These are phyloP conservation scores for Drosophila cognata DNA, from an alignment of 2,888 invertebrate species.

Conservation along the genomic window DNA sequence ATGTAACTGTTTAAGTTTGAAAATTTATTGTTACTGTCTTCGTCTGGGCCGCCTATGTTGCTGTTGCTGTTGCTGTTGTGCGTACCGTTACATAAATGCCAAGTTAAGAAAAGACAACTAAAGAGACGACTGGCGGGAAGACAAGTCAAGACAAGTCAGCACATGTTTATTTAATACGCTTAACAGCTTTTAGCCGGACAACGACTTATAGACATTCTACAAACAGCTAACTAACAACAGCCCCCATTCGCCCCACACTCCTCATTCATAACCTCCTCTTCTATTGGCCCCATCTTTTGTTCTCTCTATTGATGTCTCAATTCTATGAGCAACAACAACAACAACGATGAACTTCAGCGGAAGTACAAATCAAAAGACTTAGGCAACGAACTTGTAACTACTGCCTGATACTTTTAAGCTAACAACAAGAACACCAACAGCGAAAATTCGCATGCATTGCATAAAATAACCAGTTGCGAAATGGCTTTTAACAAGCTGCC, in stretches of 20 bases:
- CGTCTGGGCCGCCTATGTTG: slow-evolving; percentile 21
- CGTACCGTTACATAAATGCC: slow-evolving; percentile 74
- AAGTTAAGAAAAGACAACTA: slow-evolving; percentile 31
- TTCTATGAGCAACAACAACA: slow-evolving; percentile 20
- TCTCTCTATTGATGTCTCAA: slow-evolving; percentile 44
- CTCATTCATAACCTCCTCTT: background rate
- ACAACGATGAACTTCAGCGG: slow-evolving; percentile 44
- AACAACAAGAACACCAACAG: slow-evolving; percentile 33
- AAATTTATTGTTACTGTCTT: slow-evolving; percentile 64
- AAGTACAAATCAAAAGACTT: slow-evolving; percentile 77
- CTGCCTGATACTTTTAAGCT: slow-evolving; percentile 8
- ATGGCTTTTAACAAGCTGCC: slow-evolving; percentile 71
- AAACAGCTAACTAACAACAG: slow-evolving; percentile 5
- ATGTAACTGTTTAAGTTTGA: slow-evolving; percentile 76
- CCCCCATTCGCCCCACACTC: background rate
- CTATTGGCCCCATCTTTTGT: background rate
- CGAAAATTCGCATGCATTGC: slow-evolving; percentile 48
- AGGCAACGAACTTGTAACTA: slow-evolving; percentile 66
- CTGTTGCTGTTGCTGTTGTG: slow-evolving; percentile 37
- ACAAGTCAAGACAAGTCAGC: slow-evolving; percentile 51
- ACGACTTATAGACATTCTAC: slow-evolving; percentile 48
- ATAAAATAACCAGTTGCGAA: slow-evolving; percentile 60
- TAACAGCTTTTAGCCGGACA: slow-evolving; percentile 68
- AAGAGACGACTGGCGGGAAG: background rate
- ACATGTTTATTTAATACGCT: slow-evolving; percentile 77